Base-by-base conservation (phyloP, 2,888 invertebrate genomes). In the Chymomyza caudatula region DNA sequence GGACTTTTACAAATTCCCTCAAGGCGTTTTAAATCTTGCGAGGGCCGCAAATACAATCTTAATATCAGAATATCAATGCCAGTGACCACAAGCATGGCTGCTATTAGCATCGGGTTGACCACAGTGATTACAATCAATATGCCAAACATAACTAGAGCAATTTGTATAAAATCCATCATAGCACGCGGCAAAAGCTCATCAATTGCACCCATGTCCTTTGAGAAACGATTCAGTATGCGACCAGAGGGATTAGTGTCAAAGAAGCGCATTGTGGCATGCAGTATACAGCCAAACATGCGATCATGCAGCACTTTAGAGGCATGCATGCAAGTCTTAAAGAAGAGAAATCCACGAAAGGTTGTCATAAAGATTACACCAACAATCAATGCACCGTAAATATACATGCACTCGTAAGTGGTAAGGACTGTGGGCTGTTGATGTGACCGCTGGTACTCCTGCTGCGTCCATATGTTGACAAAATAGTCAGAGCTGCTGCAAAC, bases 231-330 rank as follows among this genome's bases (percentile, higher is more conserved):
- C 37, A 96, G 89, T 74, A 96, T 93, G 60, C 92, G 89, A 8
- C 95, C 95, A 66, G 94, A 94, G 0, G 97, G 95, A 91, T 97
- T 97, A 0, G 92, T 93, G 81, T 97, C 96, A 88, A 97, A 98
- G 91, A 98, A 98, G 15, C 93, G 90, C 93, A 97, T 95, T 0
- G 94, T 94, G 0, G 96, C 93, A 71, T 94, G 92, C 4, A 97
- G 91, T 81, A 97, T 92, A 55, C 94, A 93, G 52, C 92, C 91
- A 89, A 97, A 97, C 96, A 97, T 97, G n/a, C 91, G 92, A 80
- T 95, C 93, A 89, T 98, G 97, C 2, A 98, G 92, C 66, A 92
- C 93, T 70, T 93, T 92, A 0, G 96, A 96, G 0, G 96, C 93
- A 11, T 92, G 93, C 92, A 95, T 94, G 88, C 95, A 95, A 13